Evolutionary conservation across 2,797 vertebrate genomes (phyloP).

Genomic region (Masticophis lateralis): DNA sequence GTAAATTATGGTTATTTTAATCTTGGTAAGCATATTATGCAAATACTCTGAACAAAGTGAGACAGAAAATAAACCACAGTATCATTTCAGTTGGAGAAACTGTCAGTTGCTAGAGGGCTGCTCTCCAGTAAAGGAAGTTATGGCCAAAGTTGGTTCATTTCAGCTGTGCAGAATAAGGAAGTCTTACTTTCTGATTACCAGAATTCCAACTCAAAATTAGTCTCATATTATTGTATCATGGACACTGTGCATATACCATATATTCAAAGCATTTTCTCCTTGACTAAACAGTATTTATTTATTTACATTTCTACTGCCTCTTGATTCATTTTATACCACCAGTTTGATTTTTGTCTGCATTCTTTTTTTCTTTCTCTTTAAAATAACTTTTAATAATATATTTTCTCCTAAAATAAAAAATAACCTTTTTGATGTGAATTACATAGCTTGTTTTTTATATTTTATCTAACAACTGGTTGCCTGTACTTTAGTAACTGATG

Average conservation of each 20-base stretch:
- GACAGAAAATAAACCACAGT: neutral
- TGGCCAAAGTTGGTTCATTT: neutral
- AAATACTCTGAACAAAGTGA: neutral
- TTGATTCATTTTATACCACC: neutral
- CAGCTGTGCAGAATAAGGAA: neutral
- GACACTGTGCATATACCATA: neutral
- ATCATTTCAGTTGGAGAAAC: neutral
- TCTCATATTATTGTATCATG: neutral
- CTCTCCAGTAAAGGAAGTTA: conserved; percentile 7
- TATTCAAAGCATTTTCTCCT: neutral
- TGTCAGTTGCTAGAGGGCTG: neutral
- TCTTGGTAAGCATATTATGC: neutral
- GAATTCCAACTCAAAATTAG: neutral
- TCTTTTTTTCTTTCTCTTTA: neutral
- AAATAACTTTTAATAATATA: neutral
- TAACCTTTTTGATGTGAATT: neutral
- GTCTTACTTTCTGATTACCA: neutral
- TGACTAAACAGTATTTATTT: neutral
- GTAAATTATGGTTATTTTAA: neutral
- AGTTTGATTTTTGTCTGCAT: neutral
- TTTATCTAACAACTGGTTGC: neutral
- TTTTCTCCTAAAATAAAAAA: neutral
- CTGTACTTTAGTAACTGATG: neutral
- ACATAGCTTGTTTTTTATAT: neutral
- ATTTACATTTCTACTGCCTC: neutral